phyloP scores from a whole-genome alignment of 37 sponge, comb jelly and placozoan species.

The Hexactinellida sp. region DNA sequence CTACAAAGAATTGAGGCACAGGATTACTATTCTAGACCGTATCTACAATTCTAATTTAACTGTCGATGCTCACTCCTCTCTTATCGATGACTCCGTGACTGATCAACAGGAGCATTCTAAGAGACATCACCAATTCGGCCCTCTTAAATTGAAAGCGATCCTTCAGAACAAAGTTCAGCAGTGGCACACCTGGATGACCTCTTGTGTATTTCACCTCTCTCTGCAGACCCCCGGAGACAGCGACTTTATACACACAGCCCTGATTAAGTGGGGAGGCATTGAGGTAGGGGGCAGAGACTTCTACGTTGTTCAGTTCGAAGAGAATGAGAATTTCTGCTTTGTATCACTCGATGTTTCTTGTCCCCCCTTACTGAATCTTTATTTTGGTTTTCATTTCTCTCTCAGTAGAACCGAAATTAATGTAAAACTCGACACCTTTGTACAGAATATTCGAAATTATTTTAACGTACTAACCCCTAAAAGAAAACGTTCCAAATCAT shows the following conservation, averaged over 20 bases:
- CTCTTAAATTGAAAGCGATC: not conserved
- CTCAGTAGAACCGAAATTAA: not conserved
- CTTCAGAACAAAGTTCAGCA: not conserved
- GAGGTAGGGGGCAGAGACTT: not conserved
- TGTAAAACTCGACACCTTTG: not conserved
- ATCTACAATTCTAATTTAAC: not conserved
- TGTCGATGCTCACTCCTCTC: not conserved
- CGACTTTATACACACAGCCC: not conserved
- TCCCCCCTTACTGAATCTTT: not conserved
- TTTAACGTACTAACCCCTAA: not conserved
- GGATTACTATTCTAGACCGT: not conserved
- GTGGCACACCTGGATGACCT: conserved; percentile 1
- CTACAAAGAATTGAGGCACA: not conserved
- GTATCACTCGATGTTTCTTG: not conserved
- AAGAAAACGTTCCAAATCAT: not conserved
- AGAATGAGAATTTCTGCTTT: not conserved
- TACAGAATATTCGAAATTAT: not conserved
- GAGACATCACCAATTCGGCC: not conserved
- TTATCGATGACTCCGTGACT: not conserved
- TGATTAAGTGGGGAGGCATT: not conserved
- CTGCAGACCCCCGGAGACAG: not conserved
- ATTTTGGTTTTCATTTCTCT: conserved; percentile 11
- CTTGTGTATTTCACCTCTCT: conserved; percentile 8
- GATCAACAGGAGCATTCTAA: not conserved
- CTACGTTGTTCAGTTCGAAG: not conserved